Evolutionary conservation across 2,888 invertebrate species (phyloP), one percentile per base, ranked within the genome.

Genomic region (Embidobia sp.): DNA sequence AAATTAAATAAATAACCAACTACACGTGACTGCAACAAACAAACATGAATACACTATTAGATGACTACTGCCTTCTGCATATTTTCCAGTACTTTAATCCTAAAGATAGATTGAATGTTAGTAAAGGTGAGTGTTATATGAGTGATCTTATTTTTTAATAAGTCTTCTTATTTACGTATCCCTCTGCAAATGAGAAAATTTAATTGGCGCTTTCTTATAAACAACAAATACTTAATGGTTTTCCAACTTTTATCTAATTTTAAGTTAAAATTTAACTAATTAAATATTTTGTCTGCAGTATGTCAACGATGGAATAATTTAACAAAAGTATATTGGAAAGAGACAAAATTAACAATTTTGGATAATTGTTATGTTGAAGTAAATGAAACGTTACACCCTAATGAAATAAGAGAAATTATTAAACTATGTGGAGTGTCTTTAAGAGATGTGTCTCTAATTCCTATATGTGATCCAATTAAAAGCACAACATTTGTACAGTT

Each of bases 291-390:
- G 2, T 7, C 44, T 73, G 4, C 19, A 73, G 73, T 73, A 5
- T 73, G 73, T 15, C 6, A 1, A 16, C 18, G 33, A 16, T 73
- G 73, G 61, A 44, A 75, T 26, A 78, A 55, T 31, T 35, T 66
- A 15, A 66, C 49, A 5, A 51, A 48, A 33, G 49, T 61, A 55
- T 64, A 18, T 3, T 82, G 74, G 75, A 73, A 75, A 76, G 55
- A 73, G 75, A 64, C 55, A 55, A 82, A 79, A 69, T 75, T 80
- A 5, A 49, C 22, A 4, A 33, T 73, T 29, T 35, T 53, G 7
- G 29, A 26, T 33, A n/a, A 64, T 7, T 26, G 33, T 40, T 16
- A 18, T 35, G 6, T 48, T 10, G n/a, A 11, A 13, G 26, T 26
- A 19, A 40, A 15, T 31, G 57, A 57, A 10, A 10, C 8, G 13